Conservation (phyloP, 2,888 invertebrate genomes). For the Macrophya alboannulata region DNA sequence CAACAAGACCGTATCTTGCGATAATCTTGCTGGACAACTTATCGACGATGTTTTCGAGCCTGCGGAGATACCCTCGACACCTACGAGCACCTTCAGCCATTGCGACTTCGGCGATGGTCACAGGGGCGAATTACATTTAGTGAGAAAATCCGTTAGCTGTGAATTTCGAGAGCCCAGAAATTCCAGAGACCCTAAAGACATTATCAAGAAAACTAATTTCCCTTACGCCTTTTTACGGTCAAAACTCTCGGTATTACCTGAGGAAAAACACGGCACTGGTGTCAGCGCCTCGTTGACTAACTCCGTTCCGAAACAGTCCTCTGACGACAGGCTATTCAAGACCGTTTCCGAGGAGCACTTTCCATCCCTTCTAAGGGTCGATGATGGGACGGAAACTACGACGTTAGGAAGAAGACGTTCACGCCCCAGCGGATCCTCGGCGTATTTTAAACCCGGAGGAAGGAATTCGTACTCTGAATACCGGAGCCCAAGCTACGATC, state of each 20-base stretch:
- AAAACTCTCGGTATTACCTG: slow-evolving; percentile 89
- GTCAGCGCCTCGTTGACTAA: not conserved
- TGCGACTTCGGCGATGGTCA: slow-evolving; percentile 71
- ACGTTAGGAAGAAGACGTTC: slow-evolving; percentile 75
- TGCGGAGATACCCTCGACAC: not conserved
- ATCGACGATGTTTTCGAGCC: slow-evolving; percentile 56
- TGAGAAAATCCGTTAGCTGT: slow-evolving; percentile 76
- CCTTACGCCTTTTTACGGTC: slow-evolving; percentile 91
- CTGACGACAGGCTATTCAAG: slow-evolving; percentile 82
- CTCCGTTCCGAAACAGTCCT: slow-evolving; percentile 67
- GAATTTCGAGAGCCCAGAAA: slow-evolving; percentile 73
- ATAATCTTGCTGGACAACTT: slow-evolving; percentile 70
- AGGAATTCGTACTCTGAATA: slow-evolving; percentile 73
- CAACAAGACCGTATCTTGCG: slow-evolving; percentile 76
- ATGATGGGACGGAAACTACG: slow-evolving; percentile 75
- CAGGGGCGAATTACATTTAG: slow-evolving; percentile 66
- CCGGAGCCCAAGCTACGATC: slow-evolving; percentile 66
- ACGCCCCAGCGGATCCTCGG: slow-evolving; percentile 28
- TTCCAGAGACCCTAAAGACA: slow-evolving; percentile 71
- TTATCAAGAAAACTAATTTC: slow-evolving; percentile 85
- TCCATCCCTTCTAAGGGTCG: slow-evolving; percentile 68
- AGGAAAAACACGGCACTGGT: slow-evolving; percentile 82
- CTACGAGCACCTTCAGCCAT: slow-evolving; percentile 67
- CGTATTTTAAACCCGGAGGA: slow-evolving; percentile 60
- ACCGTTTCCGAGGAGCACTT: slow-evolving; percentile 85